Base-by-base conservation (phyloP, 2,888 invertebrate species). In the Zootermopsis nevadensis region DNA sequence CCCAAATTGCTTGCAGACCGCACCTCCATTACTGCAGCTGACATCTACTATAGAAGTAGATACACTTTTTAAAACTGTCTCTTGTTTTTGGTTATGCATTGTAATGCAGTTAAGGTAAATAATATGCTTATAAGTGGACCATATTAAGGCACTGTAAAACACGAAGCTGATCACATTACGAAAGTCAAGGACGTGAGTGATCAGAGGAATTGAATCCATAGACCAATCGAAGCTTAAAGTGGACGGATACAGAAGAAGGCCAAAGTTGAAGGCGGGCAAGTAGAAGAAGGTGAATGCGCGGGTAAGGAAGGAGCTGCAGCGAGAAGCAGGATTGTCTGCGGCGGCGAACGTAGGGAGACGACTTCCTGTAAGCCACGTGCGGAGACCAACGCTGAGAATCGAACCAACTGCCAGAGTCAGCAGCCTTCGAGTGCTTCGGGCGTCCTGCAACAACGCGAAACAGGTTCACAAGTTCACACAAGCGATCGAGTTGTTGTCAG, bases 201-300 rank as follows among this genome's bases (percentile, higher is more conserved):
- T 83, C 66, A 91, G 88, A 19, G 91, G 91, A 81, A 92, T 89
- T 24, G 92, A 89, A 69, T 91, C 91, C 92, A 92, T 92, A 35
- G 92, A 92, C 92, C 92, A 92, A 87, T 92, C 92, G 88, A 92
- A 92, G 86, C 91, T 91, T 55, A 92, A 89, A 84, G 89, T 88
- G 82, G 87, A 86, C 2, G 92, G 92, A 86, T 89, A 91, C 27
- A 91, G 84, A 33, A 91, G 86, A 69, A 91, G 87, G 88, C 89
- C 88, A 80, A 91, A 87, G 86, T 91, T 91, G 84, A 89, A 87
- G 8, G 89, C 87, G 4, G 91, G 91, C 60, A 91, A 88, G 84
- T 89, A 90, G 74, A 89, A 85, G 85, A 90, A 91, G 48, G 91
- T 91, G 38, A 91, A 86, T 7, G 88, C 86, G 66, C 91, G 87